Percentiles rank a stretch among this genome's conserved stretches.
Conservation (phyloP, 2,797 vertebrate species). For the Artibeus jamaicensis region DNA sequence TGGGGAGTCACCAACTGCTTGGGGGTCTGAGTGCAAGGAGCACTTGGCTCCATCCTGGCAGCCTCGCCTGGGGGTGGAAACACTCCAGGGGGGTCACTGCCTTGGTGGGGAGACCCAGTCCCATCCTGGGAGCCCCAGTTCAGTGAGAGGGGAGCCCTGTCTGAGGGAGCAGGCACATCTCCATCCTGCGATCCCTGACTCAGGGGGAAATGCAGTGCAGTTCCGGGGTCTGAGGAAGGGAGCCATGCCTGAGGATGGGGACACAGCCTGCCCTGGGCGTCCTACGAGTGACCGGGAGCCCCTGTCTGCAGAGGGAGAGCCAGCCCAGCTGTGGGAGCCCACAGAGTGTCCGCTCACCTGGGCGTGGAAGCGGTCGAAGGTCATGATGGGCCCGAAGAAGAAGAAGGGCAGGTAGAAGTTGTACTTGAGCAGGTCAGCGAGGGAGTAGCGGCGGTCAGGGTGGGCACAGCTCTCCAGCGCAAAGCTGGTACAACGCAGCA, state of each 20-base stretch:
- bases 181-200: background rate
- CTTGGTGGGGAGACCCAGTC: background rate
- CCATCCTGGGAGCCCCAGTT: background rate
- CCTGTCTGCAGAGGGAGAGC: background rate
- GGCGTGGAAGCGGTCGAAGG: slow-evolving; percentile 92
- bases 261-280: background rate
- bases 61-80: background rate
- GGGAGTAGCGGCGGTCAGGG: slow-evolving; percentile 91
- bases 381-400: slow-evolving; percentile 98
- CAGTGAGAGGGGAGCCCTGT: background rate
- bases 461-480: slow-evolving; percentile 92
- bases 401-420: slow-evolving; percentile 99
- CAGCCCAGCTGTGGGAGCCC: background rate
- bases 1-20: fast-evolving
- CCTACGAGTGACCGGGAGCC: background rate
- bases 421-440: slow-evolving; percentile 96
- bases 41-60: background rate
- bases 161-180: background rate
- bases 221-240: background rate
- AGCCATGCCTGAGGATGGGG: background rate
- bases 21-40: background rate
- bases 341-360: slow-evolving; percentile 86
- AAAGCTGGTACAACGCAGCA: slow-evolving; percentile 97
- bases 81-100: background rate
- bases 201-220: too few relatives aligned